Conservation (phyloP, 2,888 invertebrate species). For the Platycnemis pennipes region DNA sequence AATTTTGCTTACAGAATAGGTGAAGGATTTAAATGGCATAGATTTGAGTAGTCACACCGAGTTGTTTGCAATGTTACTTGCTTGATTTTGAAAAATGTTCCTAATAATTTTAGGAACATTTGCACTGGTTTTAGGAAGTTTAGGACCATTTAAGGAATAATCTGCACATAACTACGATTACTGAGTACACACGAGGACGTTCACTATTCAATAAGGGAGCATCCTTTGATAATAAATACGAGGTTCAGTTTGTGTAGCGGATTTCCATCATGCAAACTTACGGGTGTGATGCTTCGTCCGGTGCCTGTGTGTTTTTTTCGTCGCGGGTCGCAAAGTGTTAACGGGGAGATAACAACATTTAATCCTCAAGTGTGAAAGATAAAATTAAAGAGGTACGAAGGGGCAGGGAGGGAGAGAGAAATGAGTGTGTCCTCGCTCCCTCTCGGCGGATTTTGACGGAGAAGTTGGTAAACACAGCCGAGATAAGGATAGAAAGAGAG, state of each 20-base stretch:
- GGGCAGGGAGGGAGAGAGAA: neutral
- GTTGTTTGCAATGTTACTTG: no score
- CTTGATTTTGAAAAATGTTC: no score
- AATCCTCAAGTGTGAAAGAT: slow-evolving; percentile 52
- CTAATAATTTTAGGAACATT: no score
- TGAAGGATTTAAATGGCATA: no score
- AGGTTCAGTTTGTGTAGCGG: neutral
- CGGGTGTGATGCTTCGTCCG: neutral
- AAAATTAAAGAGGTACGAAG: slow-evolving; percentile 50
- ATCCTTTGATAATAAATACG: neutral
- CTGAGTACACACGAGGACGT: no score
- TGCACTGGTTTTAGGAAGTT: no score
- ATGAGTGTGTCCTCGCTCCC: neutral
- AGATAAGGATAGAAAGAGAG: slow-evolving; percentile 56
- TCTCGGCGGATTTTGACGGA: slow-evolving; percentile 45
- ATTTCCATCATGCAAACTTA: neutral
- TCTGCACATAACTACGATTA: no score
- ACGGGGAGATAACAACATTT: slow-evolving; percentile 50
- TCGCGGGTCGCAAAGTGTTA: slow-evolving; percentile 12
- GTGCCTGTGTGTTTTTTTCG: neutral
- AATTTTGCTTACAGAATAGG: no score
- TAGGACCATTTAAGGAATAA: no score
- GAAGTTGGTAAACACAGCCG: slow-evolving; percentile 59
- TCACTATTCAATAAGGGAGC: neutral
- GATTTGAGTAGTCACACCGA: no score